Evolutionary conservation across 2,888 invertebrate genomes (phyloP), one percentile per base, ranked within the genome.

Genomic region (Celastrina argiolus): DNA sequence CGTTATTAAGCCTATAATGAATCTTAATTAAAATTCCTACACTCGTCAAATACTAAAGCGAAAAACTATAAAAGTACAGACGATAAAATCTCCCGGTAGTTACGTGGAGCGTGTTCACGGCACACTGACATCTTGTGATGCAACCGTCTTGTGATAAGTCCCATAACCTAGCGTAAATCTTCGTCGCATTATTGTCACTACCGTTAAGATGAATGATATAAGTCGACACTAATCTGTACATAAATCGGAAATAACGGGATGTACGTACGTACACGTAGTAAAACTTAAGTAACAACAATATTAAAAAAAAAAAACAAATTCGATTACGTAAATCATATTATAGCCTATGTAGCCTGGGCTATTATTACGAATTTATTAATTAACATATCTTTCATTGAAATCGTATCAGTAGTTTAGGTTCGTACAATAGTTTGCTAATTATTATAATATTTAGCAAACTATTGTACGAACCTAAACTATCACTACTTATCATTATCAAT

Each of bases 151-250:
- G 18, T 18, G 45, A 18, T 45, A 45, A 51, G 51, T 22, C 18
- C 18, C 51, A 51, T 51, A 51, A 51, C 22, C 26, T 16, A 26
- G 22, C 51, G 51, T 51, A 22, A 51, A 51, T 51, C 51, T 51
- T 22, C 22, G 51, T 51, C 3, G 51, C 51, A 51, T 51, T 31
- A 31, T 51, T 51, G 51, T 51, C 51, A 51, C 51, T 51, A 51
- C 51, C 51, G 51, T 51, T 51, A 22, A 51, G 51, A 51, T 51
- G 22, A 51, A 51, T 12, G 22, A 45, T 51, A 26, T 36, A 26
- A 12, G 22, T 51, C 4, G 36, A 12, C 36, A 36, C 10, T 18
- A 2, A 51, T 51, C 51, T 51, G 22, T 26, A 26, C 51, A 12
- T 22, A 22, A 10, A 51, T 51, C 22, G 42, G 2, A 45, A 16